A percentile compares a stretch with the other conserved stretches of the same genome.
phyloP scores from a whole-genome alignment of 2,113 vertebrate species.

The Kobus ellipsiprymnus region DNA sequence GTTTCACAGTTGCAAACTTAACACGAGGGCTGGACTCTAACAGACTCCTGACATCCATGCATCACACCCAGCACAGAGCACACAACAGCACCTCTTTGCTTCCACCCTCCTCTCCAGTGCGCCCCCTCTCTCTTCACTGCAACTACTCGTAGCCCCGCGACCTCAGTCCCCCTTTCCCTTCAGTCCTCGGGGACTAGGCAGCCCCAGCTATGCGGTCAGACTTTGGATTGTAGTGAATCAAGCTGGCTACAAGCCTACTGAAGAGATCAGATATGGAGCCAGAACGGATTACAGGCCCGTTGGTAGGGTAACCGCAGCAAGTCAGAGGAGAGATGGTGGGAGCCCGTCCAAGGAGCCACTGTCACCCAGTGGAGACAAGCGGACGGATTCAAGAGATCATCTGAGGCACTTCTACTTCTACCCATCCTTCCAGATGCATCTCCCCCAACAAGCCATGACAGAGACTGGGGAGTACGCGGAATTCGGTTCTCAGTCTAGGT shows the following conservation, averaged over 20 bases:
- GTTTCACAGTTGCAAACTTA: not conserved
- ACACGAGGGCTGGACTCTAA: not conserved
- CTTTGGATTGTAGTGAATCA: not conserved
- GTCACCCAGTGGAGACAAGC: not conserved
- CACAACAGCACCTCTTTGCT: fast-evolving
- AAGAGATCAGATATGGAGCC: not conserved
- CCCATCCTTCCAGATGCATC: not conserved
- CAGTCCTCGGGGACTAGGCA: not conserved
- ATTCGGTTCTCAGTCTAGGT: not conserved
- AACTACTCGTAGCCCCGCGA: not conserved
- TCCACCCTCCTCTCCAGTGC: not conserved
- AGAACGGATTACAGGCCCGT: not conserved
- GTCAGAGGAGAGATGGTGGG: not conserved
- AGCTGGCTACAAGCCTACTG: not conserved
- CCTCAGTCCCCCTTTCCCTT: not conserved
- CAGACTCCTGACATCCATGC: fast-evolving
- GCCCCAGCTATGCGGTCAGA: not conserved
- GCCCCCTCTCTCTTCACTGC: not conserved
- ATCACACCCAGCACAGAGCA: not conserved
- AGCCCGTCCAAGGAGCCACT: not conserved
- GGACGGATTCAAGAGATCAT: not conserved
- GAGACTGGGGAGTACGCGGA: not conserved
- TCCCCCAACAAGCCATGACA: not conserved
- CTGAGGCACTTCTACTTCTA: not conserved
- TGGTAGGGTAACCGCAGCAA: fast-evolving